Conservation (phyloP, 2,113 vertebrate species). For the Corythaixoides concolor region DNA sequence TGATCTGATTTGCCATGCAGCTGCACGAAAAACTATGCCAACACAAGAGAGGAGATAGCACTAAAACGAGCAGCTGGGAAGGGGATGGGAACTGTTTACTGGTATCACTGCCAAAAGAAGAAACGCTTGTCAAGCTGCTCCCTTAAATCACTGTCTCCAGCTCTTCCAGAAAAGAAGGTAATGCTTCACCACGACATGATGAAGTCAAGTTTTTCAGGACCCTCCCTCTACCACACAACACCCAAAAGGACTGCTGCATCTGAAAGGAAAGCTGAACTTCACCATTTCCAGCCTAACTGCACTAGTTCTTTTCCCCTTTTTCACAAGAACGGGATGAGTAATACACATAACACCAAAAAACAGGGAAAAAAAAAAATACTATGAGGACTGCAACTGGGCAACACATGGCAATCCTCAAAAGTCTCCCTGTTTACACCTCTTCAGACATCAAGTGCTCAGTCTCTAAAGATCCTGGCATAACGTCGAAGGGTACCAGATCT, state of each 20-base stretch:
- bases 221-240: not conserved
- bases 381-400: not conserved
- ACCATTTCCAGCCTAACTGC: not conserved
- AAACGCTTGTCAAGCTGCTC: not conserved
- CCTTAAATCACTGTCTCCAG: not conserved
- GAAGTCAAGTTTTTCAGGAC: not conserved
- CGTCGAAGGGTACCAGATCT: not conserved
- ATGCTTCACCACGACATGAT: rapidly evolving
- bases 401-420: not conserved
- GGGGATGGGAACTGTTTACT: not conserved
- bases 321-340: not conserved
- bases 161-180: not conserved
- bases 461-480: not conserved
- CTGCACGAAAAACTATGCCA: not conserved
- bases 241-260: too few species aligned
- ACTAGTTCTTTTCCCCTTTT: not conserved
- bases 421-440: not conserved
- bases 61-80: not conserved
- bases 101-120: not conserved
- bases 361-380: not conserved
- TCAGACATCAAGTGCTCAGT: not conserved
- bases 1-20: not conserved
- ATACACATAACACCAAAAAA: not conserved
- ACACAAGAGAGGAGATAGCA: not conserved
- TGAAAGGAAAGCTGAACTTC: not conserved